Percentiles rank a stretch among this genome's conserved stretches.
These are phyloP conservation scores for Nomada goodeniana DNA, from an alignment of 2,888 invertebrate species.

Conservation along the genomic window DNA sequence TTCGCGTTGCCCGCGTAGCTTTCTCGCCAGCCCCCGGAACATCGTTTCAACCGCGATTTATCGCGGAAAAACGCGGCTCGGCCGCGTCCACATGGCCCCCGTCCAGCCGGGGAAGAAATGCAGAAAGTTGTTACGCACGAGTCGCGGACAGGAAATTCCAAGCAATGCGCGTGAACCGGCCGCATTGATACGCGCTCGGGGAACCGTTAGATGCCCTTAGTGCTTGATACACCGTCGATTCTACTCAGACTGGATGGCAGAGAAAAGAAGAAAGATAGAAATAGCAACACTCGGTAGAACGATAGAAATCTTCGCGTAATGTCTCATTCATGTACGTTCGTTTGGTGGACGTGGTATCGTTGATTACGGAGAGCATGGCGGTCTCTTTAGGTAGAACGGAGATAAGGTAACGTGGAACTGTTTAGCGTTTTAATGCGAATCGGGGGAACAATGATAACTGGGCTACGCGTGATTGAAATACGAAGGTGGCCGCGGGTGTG, in stretches of 20 bases:
- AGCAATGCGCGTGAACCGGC: constrained; percentile 19
- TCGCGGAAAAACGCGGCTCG: constrained; percentile 56
- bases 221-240: constrained; percentile 24
- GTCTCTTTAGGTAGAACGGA: too few species aligned
- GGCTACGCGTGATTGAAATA: too few species aligned
- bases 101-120: constrained; percentile 18
- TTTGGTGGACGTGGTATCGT: too few species aligned
- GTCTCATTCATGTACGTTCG: too few species aligned
- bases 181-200: constrained; percentile 44
- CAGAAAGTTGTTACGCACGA: constrained; percentile 34
- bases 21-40: constrained; percentile 23
- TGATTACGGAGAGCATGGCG: too few species aligned
- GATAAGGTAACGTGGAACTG: too few species aligned
- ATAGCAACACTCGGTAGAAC: too few species aligned
- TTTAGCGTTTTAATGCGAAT: too few species aligned
- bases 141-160: constrained; percentile 52
- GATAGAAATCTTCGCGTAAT: too few species aligned
- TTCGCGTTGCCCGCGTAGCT: constrained; percentile 63
- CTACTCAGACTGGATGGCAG: background rate
- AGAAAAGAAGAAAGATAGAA: too few species aligned
- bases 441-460: too few species aligned
- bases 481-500: too few species aligned
- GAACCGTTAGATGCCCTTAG: constrained; percentile 58
- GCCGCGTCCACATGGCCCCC: constrained; percentile 18
- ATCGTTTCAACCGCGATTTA: constrained; percentile 56